A percentile compares a stretch with the other conserved stretches of the same genome.
Conservation (phyloP, 2,113 vertebrate species). For the Silurus glanis region DNA sequence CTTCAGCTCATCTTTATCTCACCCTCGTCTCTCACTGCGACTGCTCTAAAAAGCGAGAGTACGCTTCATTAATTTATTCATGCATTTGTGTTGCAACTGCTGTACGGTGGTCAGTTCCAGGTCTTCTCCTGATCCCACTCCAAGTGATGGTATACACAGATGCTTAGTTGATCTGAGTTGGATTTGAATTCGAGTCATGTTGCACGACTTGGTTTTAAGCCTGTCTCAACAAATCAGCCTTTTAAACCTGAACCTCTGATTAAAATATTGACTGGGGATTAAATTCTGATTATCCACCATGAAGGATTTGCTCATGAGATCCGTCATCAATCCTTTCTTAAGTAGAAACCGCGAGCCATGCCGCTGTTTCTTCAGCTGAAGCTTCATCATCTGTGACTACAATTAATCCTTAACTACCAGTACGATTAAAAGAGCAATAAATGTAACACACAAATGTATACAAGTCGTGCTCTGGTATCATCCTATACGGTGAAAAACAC, state of each 20-base stretch:
- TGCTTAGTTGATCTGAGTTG: not conserved
- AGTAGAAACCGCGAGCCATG: not conserved
- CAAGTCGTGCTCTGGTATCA: too few relatives aligned
- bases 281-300: not conserved
- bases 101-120: too few relatives aligned
- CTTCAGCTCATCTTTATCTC: not conserved
- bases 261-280: conserved; percentile 15
- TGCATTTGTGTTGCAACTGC: not conserved
- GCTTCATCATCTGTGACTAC: not conserved
- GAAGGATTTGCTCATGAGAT: conserved; percentile 16
- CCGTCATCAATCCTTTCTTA: not conserved
- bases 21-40: conserved; percentile 40
- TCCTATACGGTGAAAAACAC: not conserved
- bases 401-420: not conserved
- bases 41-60: conserved; percentile 39
- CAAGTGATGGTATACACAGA: not conserved
- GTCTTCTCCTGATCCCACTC: not conserved
- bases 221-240: not conserved
- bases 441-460: not conserved
- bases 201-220: conserved; percentile 9
- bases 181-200: not conserved
- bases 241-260: conserved; percentile 16
- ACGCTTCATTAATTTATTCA: conserved; percentile 9
- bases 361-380: not conserved
- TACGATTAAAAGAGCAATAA: not conserved